These are phyloP conservation scores for Eutolmus rufibarbis DNA, from an alignment of 2,888 invertebrate species.

Conservation along the genomic window DNA sequence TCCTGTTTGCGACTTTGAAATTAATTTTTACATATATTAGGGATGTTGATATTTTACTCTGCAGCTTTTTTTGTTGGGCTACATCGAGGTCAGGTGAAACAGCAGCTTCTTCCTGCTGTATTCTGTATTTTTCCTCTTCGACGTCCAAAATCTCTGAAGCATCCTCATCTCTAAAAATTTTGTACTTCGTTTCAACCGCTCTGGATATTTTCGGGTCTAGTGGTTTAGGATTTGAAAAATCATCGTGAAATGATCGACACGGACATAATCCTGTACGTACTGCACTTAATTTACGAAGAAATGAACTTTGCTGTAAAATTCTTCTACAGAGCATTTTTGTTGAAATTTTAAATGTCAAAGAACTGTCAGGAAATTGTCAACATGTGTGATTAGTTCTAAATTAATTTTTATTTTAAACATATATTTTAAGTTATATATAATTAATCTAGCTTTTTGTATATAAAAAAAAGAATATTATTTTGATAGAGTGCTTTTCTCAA, in stretches of 20 bases:
- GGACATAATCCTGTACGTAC: neutral
- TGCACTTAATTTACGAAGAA: neutral
- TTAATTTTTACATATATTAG: neutral
- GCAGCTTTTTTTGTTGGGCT: constrained; percentile 61
- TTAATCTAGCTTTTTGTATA: neutral
- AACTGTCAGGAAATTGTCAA: neutral
- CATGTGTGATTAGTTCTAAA: neutral
- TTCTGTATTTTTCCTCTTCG: constrained; percentile 69
- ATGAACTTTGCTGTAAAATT: neutral
- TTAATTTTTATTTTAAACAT: neutral
- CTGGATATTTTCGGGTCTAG: constrained; percentile 56
- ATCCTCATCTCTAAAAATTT: constrained; percentile 76
- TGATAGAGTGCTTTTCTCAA: neutral
- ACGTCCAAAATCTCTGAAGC: constrained; percentile 75
- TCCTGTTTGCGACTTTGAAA: constrained; percentile 65
- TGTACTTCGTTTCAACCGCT: constrained; percentile 69
- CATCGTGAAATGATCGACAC: constrained; percentile 27
- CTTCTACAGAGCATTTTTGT: neutral
- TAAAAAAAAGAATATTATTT: neutral
- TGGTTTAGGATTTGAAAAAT: constrained; percentile 22
- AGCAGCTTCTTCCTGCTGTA: constrained; percentile 55
- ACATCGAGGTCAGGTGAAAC: constrained; percentile 58
- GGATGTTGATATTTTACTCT: constrained; percentile 63
- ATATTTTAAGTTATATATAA: neutral
- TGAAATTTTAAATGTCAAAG: neutral